phyloP scores from a whole-genome alignment of 2,797 vertebrate genomes.

The Pseudocheirus occidentalis region DNA sequence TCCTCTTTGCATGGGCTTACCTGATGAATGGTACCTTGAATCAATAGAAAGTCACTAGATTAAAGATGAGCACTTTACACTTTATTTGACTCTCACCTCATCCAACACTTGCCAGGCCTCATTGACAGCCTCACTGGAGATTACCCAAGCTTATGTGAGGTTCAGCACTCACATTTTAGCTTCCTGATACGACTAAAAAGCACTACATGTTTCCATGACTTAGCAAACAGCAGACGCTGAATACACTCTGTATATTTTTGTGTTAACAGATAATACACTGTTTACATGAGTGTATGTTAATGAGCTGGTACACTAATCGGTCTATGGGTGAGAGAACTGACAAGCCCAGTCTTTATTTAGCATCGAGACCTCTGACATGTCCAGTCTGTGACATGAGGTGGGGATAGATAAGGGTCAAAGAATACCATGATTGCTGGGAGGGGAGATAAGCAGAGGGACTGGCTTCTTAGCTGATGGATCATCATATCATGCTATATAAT shows the following conservation, averaged over 20 bases:
- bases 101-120: neutral
- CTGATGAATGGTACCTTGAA: constrained; percentile 22
- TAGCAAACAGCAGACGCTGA: neutral
- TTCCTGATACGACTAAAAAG: neutral
- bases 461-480: neutral
- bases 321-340: neutral
- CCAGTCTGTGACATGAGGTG: neutral
- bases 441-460: neutral
- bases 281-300: too few species aligned
- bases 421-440: neutral
- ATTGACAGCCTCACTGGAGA: neutral
- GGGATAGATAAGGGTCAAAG: neutral
- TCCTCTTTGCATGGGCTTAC: neutral
- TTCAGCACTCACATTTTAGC: neutral
- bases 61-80: neutral
- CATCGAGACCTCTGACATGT: neutral
- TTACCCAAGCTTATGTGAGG: neutral
- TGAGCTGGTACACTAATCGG: neutral
- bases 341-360: neutral
- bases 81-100: neutral
- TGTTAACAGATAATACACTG: too few species aligned
- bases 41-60: constrained; percentile 7
- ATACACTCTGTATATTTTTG: neutral
- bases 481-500: neutral
- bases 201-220: neutral